These are phyloP conservation scores for Amphipoea lucens DNA, from an alignment of 2,888 invertebrate genomes.

Conservation along the genomic window DNA sequence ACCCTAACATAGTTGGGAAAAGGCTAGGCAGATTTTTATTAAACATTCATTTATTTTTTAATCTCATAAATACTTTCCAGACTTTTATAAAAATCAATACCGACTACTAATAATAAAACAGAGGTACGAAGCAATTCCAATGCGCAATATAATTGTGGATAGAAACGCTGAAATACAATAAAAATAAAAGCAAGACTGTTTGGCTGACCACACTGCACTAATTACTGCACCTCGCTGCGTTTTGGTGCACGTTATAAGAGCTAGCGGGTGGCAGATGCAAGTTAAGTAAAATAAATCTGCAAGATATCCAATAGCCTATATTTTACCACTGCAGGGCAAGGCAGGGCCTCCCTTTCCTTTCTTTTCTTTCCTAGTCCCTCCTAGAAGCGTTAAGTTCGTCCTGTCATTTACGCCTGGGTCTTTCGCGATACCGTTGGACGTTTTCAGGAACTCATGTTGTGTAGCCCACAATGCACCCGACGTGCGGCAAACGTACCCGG, in stretches of 20 bases:
- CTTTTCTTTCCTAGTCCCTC: no score
- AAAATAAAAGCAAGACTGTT: conserved; percentile 68
- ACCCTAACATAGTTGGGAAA: no score
- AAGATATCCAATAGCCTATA: not conserved
- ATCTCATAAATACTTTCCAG: not conserved
- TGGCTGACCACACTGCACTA: conserved; percentile 79
- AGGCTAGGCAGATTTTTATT: not conserved
- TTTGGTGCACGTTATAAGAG: conserved; percentile 51
- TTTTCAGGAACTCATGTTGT: no score
- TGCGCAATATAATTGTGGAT: conserved; percentile 40
- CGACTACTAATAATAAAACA: not conserved
- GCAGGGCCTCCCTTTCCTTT: not conserved
- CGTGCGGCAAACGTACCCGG: not conserved
- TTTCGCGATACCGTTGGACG: no score
- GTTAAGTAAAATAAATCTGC: not conserved
- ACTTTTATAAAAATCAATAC: conserved; percentile 9
- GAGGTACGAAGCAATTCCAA: conserved; percentile 23
- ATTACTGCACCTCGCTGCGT: conserved; percentile 75
- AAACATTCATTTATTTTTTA: not conserved
- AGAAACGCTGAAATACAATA: conserved; percentile 53
- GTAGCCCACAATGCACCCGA: not conserved
- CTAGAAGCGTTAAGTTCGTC: no score
- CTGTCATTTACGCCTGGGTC: no score
- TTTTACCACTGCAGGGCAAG: not conserved
- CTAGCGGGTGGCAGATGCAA: conserved; percentile 17